These are phyloP conservation scores for Julus scandinavius DNA, from an alignment of 2,888 invertebrate species.

Conservation along the genomic window DNA sequence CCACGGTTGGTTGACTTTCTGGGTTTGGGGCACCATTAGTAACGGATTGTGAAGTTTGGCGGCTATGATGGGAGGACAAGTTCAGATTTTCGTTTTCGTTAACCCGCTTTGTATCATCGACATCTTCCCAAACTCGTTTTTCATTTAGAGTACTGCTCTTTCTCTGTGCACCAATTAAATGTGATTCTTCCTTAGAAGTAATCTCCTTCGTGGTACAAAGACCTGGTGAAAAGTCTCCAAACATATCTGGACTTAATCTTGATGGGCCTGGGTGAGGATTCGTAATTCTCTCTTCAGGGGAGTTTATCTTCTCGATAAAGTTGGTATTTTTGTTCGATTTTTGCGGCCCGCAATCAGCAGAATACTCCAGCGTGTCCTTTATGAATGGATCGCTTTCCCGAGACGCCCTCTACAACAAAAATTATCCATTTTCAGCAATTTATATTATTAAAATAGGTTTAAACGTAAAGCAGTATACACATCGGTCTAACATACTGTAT, in stretches of 20 bases:
- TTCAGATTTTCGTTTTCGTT: background rate
- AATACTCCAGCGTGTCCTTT: background rate
- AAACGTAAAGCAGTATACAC: background rate
- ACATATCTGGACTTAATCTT: conserved; percentile 4
- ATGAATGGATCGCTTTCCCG: background rate
- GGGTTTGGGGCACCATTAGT: background rate
- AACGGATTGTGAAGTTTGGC: background rate
- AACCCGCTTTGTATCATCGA: background rate
- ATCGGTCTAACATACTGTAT: no score
- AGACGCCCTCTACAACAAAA: background rate
- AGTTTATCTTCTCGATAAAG: background rate
- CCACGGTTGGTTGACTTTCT: background rate
- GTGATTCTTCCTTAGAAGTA: background rate
- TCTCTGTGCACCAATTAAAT: background rate
- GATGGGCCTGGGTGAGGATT: background rate
- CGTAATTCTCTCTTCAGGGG: background rate
- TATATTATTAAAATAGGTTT: background rate
- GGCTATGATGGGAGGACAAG: background rate
- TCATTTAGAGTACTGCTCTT: background rate
- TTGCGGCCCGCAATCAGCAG: background rate
- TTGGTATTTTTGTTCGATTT: background rate
- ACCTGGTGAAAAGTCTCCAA: background rate
- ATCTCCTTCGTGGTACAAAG: background rate
- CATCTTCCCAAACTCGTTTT: background rate
- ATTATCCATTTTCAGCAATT: background rate